Evolutionary conservation across 2,797 vertebrate genomes (phyloP), one percentile per base, ranked within the genome.

Genomic region (Acomys russatus): DNA sequence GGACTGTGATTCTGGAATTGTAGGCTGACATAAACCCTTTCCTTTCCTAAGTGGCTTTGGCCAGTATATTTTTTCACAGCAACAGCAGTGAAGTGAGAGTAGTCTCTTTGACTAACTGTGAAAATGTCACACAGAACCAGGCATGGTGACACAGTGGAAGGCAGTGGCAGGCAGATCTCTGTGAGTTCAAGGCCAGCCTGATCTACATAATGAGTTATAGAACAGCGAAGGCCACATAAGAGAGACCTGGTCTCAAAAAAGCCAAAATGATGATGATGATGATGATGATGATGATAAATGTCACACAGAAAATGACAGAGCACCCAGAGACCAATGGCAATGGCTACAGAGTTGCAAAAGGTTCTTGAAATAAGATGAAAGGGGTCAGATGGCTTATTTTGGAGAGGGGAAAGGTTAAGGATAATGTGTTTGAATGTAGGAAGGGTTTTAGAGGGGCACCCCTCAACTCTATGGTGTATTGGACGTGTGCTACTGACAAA

Each of bases 311-410:
- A 91, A 90, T 9, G 0, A 14, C 63, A 23, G 64, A 92, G 73
- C 77, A 38, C 28, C 18, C 35, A 88, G 83, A 83, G 54, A 22
- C 89, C 68, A 88, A n/a, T 56, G 59, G 56, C 8, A n/a, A 33
- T n/a, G 51, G 77, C n/a, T 44, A 79, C 94, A 74, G 71, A 38
- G 82, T 35, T 22, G 49, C 35, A 91, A 83, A 91, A 79, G 38
- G 10, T 66, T 77, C 86, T 91, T 22, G 1, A 79, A 83, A 15
- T 23, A 61, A 88, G 59, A 92, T n/a, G 66, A 90, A 88, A 91
- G 54, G 85, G 30, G 54, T 12, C n/a, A 38, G 9, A 44, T 28
- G 82, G 86, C 51, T 94, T 73, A 66, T 84, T 54, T 61, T 68
- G 56, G 49, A 86, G 74, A 56, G 9, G 20, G 54, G 18, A 38